Evolutionary conservation across 1,140 invertebrate genomes (phyloP), one percentile per base, ranked within the genome.

Genomic region (Aphelenchoides avenae): DNA sequence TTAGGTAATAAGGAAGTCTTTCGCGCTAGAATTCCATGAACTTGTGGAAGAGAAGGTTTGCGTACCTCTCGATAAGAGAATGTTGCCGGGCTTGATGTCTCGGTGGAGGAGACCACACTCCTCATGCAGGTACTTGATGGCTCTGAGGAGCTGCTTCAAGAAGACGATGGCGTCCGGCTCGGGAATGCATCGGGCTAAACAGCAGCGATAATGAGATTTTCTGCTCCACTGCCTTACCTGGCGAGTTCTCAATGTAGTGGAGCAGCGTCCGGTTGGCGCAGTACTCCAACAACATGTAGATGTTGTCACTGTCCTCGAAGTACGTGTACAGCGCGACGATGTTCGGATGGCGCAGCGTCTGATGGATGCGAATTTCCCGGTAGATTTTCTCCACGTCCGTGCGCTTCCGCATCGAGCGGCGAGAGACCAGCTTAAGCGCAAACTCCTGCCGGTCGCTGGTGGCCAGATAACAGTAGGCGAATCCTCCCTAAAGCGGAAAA

Each of bases 381-480:
- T 54, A 50, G 47, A 71, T 64, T 24, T 64, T 64, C 6, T 27
- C 41, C 11, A 70, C 46, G 30, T 60, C 42, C n/a, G 26, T 18
- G 7, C 15, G 26, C 15, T 44, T 26, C 15, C 70, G 26, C 0
- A 53, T 22, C 3, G 66, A 33, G 15, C 34, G 30, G 13, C 44
- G 24, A n/a, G 61, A 33, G 22, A 64, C 61, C 11, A 49, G 29
- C 64, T 64, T 64, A 11, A 64, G 36, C 3, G 61, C 61, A 55
- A 70, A 64, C 22, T 27, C 55, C 64, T 70, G 61, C 9, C 31
- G 24, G 29, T 64, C 39, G 22, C 18, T 63, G 31, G 20, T 37
- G 18, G 61, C 61, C 22, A 64, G 48, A 24, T 64, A 64, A 42
- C 61, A 64, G 7, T 67, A 69, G 7, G 61, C 61, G 31, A 64